Base-by-base conservation (phyloP, 2,797 vertebrate genomes). In the Rhinatrema bivittatum region DNA sequence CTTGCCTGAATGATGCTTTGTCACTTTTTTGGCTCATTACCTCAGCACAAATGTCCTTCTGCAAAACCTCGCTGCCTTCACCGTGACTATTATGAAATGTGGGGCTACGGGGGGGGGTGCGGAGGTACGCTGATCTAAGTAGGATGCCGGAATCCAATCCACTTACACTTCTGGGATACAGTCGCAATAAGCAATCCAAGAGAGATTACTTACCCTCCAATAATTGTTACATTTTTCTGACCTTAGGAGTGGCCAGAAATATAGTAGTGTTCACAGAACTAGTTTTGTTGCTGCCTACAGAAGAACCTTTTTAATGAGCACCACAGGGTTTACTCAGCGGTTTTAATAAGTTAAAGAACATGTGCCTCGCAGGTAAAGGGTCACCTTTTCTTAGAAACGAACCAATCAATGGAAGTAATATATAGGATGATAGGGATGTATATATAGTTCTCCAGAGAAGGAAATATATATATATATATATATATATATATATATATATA, bases 1-100 rank as follows among this genome's bases (percentile, higher is more conserved):
- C 53, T 62, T 42, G 53, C 65, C 66, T 73, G 70, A 66, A 70
- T 42, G 60, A 74, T 74, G 69, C 56, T 65, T 72, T 71, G 69
- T 69, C 68, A 60, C 66, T 53, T 64, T n/a, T 73, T 70, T 51
- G 66, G 46, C 60, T 82, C 64, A 60, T 71, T 67, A 60, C 46
- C 39, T 41, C 40, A 41, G 50, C 14, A 36, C 36, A 40, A 47
- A 39, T 25, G 37, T 58, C 51, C 43, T 3, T 31, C 23, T 25
- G 38, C 42, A 46, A 66, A 60, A 42, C 50, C 62, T 53, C 37
- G 44, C 41, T 57, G 29, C 39, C 42, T 25, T 23, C 6, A 39
- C 36, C 45, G 42, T 29, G 67, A 56, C 53, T 53, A 56, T 41
- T 61, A 59, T 55, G 68, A 53, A 74, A 65, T 46, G 37, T 27